Base-by-base conservation (phyloP, 1,140 invertebrate species). In the Microplitis mediator region DNA sequence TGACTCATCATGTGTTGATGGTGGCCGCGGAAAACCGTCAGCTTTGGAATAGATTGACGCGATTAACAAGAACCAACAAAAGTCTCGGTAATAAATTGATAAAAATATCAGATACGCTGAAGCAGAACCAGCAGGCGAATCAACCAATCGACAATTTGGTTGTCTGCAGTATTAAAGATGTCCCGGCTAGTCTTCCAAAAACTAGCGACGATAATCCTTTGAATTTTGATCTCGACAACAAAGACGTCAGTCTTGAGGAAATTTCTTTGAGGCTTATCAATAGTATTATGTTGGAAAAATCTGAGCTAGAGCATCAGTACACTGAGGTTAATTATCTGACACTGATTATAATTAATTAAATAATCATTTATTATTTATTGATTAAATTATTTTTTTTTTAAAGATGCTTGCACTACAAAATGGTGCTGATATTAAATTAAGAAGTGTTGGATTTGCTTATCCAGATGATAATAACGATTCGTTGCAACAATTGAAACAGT, bases 21-120 rank as follows among this genome's bases (percentile, higher is more conserved):
- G 92, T 95, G 6, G 91, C 92, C 1, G 90, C 90, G 78, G 94
- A 95, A 85, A 95, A 95, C 83, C 90, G 91, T 78, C 91, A 91
- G 71, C 83, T 95, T 23, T 95, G 93, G 94, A 90, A 88, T 63
- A 91, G 91, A 78, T 84, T 95, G 34, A 91, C 91, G 1, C 87
- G 88, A 80, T 84, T 94, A 54, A 91, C 88, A 1, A 88, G 89
- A 80, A 87, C 89, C 11, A 91, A 91, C 77, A 86, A 86, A 75
- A 84, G 83, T 34, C 78, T 89, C 68, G 88, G 86, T 64, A 87
- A 79, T 68, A 86, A 88, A 71, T 83, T 88, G 69, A 86, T 80
- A 61, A 89, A 87, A 80, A 89, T 89, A 66, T 88, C 86, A 70
- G 88, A 89, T 74, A 85, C 83, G 4, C 76, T 88, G 63, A 86